Evolutionary conservation across 2,888 invertebrate genomes (phyloP), one percentile per base, ranked within the genome.

Genomic region (Salpingus planirostris): DNA sequence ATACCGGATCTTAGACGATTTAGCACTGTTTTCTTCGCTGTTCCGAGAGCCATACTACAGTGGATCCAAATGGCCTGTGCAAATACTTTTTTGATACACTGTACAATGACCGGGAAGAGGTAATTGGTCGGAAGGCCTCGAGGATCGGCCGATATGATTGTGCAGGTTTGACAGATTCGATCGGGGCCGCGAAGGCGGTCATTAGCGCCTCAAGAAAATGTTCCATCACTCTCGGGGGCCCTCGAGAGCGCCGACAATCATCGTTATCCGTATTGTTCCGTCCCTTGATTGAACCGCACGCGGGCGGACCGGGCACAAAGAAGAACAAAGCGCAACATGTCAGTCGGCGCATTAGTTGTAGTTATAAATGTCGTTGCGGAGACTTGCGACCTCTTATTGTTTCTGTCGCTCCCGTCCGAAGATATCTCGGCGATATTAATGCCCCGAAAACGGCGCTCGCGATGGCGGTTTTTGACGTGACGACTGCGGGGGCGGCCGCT

Each of bases 261-360:
- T 62, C 62, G 60, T 62, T 62, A 61, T 60, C 59, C 58, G 50
- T 52, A 61, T 61, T 62, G 61, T 61, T 61, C 54, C 38, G 36
- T 32, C 41, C 54, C 47, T 43, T 56, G 57, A 60, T 60, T 57
- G 57, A 53, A 58, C 47, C 50, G 46, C 46, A 47, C 38, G 45
- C 42, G 35, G 33, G 31, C 35, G 43, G 44, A 49, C 48, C 44
- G 51, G 49, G 52, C 49, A 57, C 54, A 55, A 54, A 47, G 44
- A 52, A 50, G 52, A 50, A 57, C 54, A 55, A 54, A 47, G 54
- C 53, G 52, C 53, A 52, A 57, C 57, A 55, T 57, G 59, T 59
- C 60, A 52, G 47, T 40, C 45, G 40, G 48, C 44, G 49, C 52
- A 57, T 57, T 54, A 54, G 50, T 53, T 52, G 52, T 47, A 54